phyloP scores from a whole-genome alignment of 1,140 invertebrate genomes.

The Hyposmocoma kahamanoa region DNA sequence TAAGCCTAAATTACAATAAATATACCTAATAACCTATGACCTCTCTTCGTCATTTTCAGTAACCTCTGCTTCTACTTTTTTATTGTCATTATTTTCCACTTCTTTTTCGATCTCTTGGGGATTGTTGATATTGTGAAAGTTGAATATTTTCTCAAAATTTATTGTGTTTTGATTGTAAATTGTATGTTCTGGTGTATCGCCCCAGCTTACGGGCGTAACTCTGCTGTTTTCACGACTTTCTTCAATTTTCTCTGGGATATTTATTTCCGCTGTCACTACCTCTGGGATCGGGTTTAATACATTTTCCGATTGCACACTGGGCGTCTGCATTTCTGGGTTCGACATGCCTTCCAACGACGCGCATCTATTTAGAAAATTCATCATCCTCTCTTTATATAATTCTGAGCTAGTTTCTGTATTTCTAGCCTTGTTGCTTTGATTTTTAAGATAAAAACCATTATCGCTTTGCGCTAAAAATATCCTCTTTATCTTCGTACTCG shows the following conservation, averaged over 20 bases:
- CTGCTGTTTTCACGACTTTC: conserved; percentile 35
- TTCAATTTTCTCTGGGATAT: conserved; percentile 10
- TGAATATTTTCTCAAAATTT: conserved; percentile 65
- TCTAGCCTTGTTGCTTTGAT: conserved; percentile 58
- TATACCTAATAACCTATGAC: no score
- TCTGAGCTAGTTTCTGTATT: conserved; percentile 67
- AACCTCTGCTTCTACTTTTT: not conserved
- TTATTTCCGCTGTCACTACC: conserved; percentile 9
- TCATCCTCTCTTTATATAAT: conserved; percentile 69
- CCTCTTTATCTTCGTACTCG: conserved; percentile 69
- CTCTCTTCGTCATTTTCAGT: not conserved
- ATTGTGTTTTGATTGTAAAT: conserved; percentile 69
- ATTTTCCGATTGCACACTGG: conserved; percentile 48
- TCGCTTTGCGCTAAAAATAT: conserved; percentile 71
- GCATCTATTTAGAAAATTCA: conserved; percentile 66
- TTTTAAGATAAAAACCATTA: conserved; percentile 68
- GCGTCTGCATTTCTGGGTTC: conserved; percentile 42
- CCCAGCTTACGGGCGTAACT: conserved; percentile 58
- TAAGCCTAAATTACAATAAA: no score
- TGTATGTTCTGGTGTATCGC: conserved; percentile 57
- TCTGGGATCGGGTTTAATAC: conserved; percentile 46
- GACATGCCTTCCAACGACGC: conserved; percentile 48
- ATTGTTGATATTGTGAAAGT: conserved; percentile 24
- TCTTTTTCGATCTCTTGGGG: no score
- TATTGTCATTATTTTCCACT: not conserved